Evolutionary conservation across 2,888 invertebrate genomes (phyloP).

Genomic region (Campaea margaritaria): DNA sequence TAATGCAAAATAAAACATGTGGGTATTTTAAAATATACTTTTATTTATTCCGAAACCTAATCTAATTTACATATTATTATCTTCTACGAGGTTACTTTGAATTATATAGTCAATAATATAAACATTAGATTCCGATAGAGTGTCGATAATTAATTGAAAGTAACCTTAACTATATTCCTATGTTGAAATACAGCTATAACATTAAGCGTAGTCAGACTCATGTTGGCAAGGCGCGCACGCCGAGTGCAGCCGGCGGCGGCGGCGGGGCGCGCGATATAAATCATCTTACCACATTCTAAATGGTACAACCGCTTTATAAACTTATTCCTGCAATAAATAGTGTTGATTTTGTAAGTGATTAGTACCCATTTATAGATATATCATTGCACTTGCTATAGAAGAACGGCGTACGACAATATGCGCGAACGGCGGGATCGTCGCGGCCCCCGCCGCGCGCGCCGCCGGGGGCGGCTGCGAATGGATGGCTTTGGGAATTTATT

Average conservation of each 20-base stretch:
- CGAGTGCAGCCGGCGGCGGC: not conserved
- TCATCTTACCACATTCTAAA: too few species aligned
- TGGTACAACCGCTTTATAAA: too few species aligned
- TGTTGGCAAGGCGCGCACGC: constrained; percentile 62
- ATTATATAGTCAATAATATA: not conserved
- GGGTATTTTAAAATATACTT: constrained; percentile 59
- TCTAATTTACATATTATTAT: constrained; percentile 44
- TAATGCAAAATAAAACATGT: constrained; percentile 56
- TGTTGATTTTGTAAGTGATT: constrained; percentile 1
- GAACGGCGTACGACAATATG: too few species aligned
- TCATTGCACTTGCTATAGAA: too few species aligned
- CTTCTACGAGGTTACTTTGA: constrained; percentile 36
- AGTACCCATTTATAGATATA: too few species aligned
- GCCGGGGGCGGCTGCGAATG: too few species aligned
- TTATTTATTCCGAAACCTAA: constrained; percentile 67
- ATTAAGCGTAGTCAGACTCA: constrained; percentile 68
- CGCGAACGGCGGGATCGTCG: too few species aligned
- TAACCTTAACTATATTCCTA: not conserved
- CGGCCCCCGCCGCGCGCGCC: too few species aligned
- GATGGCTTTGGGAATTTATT: too few species aligned
- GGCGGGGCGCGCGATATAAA: not conserved
- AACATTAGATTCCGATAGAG: not conserved
- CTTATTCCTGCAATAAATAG: constrained; percentile 3
- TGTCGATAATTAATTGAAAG: constrained; percentile 3
- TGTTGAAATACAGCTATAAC: constrained; percentile 37